A percentile compares a stretch with the other conserved stretches of the same genome.
These are phyloP conservation scores for Zaprionus inermis DNA, from an alignment of 1,140 invertebrate genomes.

Conservation along the genomic window DNA sequence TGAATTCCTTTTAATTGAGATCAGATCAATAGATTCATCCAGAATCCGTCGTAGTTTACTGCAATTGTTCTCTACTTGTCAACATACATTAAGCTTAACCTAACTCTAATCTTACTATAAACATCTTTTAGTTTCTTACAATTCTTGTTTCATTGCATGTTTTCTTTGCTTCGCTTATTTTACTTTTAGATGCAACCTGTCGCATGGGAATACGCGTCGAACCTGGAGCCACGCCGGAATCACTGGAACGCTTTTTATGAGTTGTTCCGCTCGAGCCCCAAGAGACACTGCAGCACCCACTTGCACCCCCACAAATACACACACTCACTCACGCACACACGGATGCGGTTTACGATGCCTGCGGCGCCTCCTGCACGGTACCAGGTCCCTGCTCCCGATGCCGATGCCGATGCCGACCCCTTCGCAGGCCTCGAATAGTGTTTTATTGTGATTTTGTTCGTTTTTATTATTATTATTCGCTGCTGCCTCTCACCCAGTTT, in stretches of 20 bases:
- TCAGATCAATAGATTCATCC: not conserved
- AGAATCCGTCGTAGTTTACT: not conserved
- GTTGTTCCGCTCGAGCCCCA: slow-evolving; percentile 45
- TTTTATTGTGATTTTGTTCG: slow-evolving; percentile 71
- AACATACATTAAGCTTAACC: not conserved
- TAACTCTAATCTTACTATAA: not conserved
- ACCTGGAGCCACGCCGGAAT: slow-evolving; percentile 3
- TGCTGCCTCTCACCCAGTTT: slow-evolving; percentile 65
- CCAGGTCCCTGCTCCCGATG: too few species aligned
- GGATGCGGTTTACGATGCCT: slow-evolving; percentile 36
- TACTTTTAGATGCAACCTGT: slow-evolving; percentile 64
- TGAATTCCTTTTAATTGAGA: not conserved
- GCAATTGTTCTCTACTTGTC: not conserved
- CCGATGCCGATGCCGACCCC: not conserved
- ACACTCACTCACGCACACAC: slow-evolving; percentile 19
- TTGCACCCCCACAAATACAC: slow-evolving; percentile 27
- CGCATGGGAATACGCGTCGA: slow-evolving; percentile 29
- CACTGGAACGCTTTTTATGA: slow-evolving; percentile 37
- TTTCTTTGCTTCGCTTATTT: slow-evolving; percentile 37
- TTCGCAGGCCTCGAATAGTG: slow-evolving; percentile 57
- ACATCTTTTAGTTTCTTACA: not conserved
- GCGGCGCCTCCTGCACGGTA: slow-evolving; percentile 3
- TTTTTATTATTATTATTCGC: slow-evolving; percentile 64
- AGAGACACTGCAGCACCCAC: slow-evolving; percentile 27
- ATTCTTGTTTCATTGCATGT: slow-evolving; percentile 40